Conservation (phyloP, 2,888 invertebrate genomes). For the Rhopalosiphum nymphaeae region DNA sequence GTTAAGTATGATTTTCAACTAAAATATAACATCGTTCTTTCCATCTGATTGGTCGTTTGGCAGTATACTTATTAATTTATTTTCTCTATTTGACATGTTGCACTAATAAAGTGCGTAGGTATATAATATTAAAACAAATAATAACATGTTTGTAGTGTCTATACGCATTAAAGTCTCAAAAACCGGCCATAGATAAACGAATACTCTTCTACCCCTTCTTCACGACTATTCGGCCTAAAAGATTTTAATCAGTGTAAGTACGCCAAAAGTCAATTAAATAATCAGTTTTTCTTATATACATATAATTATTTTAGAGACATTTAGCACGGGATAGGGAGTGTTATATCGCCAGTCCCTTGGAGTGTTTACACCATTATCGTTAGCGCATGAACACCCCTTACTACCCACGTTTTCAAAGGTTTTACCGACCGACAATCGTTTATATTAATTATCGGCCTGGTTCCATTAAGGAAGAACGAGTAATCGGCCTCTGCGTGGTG, state of each 20-base stretch:
- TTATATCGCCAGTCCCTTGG: slow-evolving; percentile 23
- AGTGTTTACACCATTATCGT: slow-evolving; percentile 58
- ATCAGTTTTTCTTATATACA: slow-evolving; percentile 32
- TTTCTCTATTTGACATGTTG: background rate
- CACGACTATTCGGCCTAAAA: background rate
- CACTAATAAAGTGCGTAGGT: background rate
- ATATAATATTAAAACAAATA: background rate
- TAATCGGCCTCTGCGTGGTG: slow-evolving; percentile 7
- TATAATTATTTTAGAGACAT: background rate
- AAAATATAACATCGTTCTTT: background rate
- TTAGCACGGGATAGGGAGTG: background rate
- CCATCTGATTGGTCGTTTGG: background rate
- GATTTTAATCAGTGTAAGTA: slow-evolving; percentile 53
- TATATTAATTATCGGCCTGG: slow-evolving; percentile 58
- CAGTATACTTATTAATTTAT: background rate
- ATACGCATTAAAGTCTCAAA: background rate
- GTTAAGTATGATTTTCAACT: background rate
- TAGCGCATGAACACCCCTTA: slow-evolving; percentile 31
- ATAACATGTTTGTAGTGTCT: background rate
- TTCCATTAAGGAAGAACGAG: slow-evolving; percentile 48
- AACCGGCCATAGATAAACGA: background rate
- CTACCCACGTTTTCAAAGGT: background rate
- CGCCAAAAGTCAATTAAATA: slow-evolving; percentile 56
- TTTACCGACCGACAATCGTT: slow-evolving; percentile 55
- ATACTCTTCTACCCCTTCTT: background rate